Base-by-base conservation (phyloP, 2,888 invertebrate species). In the Melieria picta region DNA sequence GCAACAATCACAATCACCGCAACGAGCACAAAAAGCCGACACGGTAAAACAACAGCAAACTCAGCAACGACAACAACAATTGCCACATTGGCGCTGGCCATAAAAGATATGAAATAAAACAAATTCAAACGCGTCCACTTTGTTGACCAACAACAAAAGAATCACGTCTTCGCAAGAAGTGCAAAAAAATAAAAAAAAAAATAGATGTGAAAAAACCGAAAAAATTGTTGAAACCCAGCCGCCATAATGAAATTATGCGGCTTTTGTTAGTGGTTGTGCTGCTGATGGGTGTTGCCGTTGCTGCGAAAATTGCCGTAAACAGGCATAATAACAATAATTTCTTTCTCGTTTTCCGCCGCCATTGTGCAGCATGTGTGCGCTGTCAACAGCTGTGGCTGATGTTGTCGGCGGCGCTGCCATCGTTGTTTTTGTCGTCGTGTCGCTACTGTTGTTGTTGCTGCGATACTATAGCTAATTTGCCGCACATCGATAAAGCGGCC, bases 181-280 rank as follows among this genome's bases (percentile, higher is more conserved):
- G 16, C 9, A 13, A 30, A 7, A 16, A 63, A 63, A 47, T 47
- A 9, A 4, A 48, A 47, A 63, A 50, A 46, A 50, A 13, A n/a
- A 47, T 7, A 46, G 47, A 11, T 11, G 30, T 7, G 9, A 7
- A 48, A 30, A 30, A 52, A 52, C 50, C 46, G 11, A 42, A 45
- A 56, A 10, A 57, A 30, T 9, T 52, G 47, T 16, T n/a, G 57
- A 66, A 30, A 13, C 42, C 45, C 43, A 30, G n/a, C 13, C 5
- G 13, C 30, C 52, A 55, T 62, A 45, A 46, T 52, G 69, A 69
- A 56, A 52, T 62, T 57, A 57, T 42, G 56, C 42, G 7, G 42
- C 13, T 65, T 55, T 56, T 56, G 16, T 65, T 6, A 42, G 45
- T 61, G 10, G 72, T 74, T 76, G 70, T 65, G 61, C 72, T 72